Conservation (phyloP, 1,140 invertebrate genomes). For the Rhynchophorus ferrugineus region DNA sequence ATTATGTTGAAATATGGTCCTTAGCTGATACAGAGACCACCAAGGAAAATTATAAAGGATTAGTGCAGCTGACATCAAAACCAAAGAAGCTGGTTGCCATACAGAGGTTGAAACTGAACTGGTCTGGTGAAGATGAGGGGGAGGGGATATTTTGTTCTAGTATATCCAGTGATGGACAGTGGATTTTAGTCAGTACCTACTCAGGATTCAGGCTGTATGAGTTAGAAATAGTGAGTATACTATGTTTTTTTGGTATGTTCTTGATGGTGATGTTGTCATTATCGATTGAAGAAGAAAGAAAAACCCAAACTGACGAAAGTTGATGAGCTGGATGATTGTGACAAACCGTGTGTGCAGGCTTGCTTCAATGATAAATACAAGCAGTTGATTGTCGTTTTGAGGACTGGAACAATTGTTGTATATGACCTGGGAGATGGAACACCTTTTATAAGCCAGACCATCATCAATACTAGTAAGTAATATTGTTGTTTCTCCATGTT, state of each 20-base stretch:
- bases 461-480: constrained; percentile 9
- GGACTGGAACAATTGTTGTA: constrained; percentile 28
- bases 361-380: constrained; percentile 30
- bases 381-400: constrained; percentile 29
- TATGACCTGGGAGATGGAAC: constrained; percentile 25
- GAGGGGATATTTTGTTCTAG: constrained; percentile 59
- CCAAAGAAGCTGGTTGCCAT: constrained; percentile 60
- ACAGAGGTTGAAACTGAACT: constrained; percentile 29
- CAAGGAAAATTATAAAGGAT: constrained; percentile 24
- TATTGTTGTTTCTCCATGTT: background rate
- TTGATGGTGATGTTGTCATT: background rate
- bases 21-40: constrained; percentile 28
- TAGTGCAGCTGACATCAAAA: constrained; percentile 39
- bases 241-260: background rate
- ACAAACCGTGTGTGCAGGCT: constrained; percentile 34
- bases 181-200: constrained; percentile 67
- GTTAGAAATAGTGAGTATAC: constrained; percentile 47
- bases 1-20: constrained; percentile 56
- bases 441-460: constrained; percentile 23
- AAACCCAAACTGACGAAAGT: constrained; percentile 42
- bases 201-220: constrained; percentile 57
- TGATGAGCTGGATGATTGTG: constrained; percentile 39
- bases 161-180: constrained; percentile 58
- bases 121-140: constrained; percentile 46
- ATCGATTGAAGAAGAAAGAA: constrained; percentile 38